These are phyloP conservation scores for Poeciliopsis prolifica DNA, from an alignment of 2,113 vertebrate genomes.

Conservation along the genomic window DNA sequence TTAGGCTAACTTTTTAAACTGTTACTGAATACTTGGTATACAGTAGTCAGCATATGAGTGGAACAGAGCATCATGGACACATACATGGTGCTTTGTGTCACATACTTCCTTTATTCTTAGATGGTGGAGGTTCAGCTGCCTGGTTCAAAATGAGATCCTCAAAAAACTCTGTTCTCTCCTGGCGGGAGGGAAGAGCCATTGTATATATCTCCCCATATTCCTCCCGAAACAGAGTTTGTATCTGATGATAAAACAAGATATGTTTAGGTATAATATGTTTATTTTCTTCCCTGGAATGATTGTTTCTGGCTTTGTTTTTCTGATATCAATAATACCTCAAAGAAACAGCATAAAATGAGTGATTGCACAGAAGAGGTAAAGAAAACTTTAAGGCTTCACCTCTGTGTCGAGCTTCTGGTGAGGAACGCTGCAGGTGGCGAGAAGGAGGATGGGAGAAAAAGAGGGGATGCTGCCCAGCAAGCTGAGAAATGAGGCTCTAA, in stretches of 20 bases:
- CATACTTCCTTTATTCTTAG: conserved; percentile 80
- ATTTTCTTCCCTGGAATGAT: not conserved
- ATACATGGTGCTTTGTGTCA: conserved; percentile 3
- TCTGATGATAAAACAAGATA: conserved; percentile 59
- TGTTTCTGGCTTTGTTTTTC: not conserved
- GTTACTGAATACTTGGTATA: not conserved
- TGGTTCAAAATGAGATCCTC: conserved; percentile 85
- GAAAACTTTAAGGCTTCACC: conserved; percentile 25
- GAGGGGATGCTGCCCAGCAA: conserved; percentile 85
- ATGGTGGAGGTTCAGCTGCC: conserved; percentile 80
- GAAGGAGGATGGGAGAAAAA: conserved; percentile 87
- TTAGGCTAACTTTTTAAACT: not conserved
- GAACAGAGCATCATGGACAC: not conserved
- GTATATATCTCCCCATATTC: conserved; percentile 81
- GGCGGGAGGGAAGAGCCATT: conserved; percentile 65
- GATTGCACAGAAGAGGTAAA: not conserved
- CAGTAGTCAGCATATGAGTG: not conserved
- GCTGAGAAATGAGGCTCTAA: conserved; percentile 84
- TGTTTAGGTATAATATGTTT: not conserved
- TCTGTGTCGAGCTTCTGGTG: conserved; percentile 49
- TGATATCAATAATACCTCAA: not conserved
- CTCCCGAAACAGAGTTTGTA: conserved; percentile 81
- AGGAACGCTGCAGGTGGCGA: conserved; percentile 80
- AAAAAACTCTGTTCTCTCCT: conserved; percentile 85
- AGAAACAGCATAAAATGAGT: not conserved